phyloP scores from a whole-genome alignment of 2,113 vertebrate genomes.

The Oophaga pumilio region DNA sequence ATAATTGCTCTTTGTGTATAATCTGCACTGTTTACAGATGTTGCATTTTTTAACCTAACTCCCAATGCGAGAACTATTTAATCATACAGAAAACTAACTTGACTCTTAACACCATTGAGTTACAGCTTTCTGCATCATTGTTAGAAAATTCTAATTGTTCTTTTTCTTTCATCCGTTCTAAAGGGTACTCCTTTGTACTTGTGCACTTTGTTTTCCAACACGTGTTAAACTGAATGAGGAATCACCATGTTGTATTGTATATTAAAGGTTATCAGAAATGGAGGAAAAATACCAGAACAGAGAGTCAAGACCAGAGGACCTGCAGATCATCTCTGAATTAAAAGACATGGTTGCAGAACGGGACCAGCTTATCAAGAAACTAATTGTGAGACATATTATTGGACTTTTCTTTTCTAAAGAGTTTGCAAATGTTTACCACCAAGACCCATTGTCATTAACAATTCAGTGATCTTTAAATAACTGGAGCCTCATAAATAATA shows the following conservation, averaged over 20 bases:
- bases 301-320: conserved; percentile 92
- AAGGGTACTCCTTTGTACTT: too few relatives aligned
- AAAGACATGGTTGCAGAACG: conserved; percentile 95
- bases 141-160: too few relatives aligned
- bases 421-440: conserved; percentile 36
- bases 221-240: not conserved
- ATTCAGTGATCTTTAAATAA: conserved; percentile 55
- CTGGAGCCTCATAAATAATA: conserved; percentile 51
- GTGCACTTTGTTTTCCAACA: not conserved
- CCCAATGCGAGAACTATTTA: too few relatives aligned
- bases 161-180: not conserved
- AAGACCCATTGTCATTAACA: conserved; percentile 48
- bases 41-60: too few relatives aligned
- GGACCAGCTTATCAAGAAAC: conserved; percentile 95
- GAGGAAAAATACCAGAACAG: conserved; percentile 95
- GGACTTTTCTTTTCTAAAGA: conserved; percentile 59
- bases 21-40: too few relatives aligned
- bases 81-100: too few relatives aligned
- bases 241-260: conserved; percentile 65
- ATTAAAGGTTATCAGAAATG: conserved; percentile 90
- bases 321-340: conserved; percentile 93
- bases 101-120: too few relatives aligned
- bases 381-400: conserved; percentile 84
- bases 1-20: too few relatives aligned
- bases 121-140: too few relatives aligned